phyloP scores from a whole-genome alignment of 1,140 invertebrate genomes.

The Watersipora subatra region DNA sequence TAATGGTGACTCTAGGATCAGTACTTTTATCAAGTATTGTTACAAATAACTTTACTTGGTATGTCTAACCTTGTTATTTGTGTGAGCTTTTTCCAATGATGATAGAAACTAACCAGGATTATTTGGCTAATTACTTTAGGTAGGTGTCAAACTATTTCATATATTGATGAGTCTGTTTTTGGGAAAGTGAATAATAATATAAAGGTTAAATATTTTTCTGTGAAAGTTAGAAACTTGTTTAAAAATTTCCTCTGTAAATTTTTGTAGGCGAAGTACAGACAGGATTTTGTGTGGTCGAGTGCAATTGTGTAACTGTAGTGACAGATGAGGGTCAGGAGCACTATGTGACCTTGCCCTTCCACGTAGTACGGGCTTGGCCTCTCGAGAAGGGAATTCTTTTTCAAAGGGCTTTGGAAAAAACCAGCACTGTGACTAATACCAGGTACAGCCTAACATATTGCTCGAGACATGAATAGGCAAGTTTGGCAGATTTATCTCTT shows the following conservation, averaged over 20 bases:
- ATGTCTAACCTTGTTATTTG: too few species aligned
- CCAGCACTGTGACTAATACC: not conserved
- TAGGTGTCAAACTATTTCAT: too few species aligned
- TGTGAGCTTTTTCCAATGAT: not conserved
- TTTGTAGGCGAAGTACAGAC: slow-evolving; percentile 30
- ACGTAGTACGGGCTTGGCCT: slow-evolving; percentile 58
- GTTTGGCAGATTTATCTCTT: too few species aligned
- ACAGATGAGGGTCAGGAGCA: slow-evolving; percentile 67
- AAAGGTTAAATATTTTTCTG: not conserved
- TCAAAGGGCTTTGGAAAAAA: slow-evolving; percentile 39
- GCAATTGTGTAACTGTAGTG: slow-evolving; percentile 61
- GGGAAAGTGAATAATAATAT: too few species aligned
- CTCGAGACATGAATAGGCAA: too few species aligned
- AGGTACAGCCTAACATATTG: too few species aligned
- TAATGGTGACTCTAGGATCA: not conserved
- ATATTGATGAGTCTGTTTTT: not conserved
- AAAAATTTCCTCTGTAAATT: not conserved
- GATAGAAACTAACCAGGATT: not conserved
- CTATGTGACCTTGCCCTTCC: slow-evolving; percentile 65
- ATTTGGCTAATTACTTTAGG: too few species aligned
- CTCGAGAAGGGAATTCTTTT: slow-evolving; percentile 63
- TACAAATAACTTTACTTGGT: not conserved
- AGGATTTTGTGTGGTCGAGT: slow-evolving; percentile 61
- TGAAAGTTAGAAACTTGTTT: not conserved
- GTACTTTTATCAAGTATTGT: not conserved